Conservation (phyloP, 2,797 vertebrate species). For the Gymnopithys bicolor region DNA sequence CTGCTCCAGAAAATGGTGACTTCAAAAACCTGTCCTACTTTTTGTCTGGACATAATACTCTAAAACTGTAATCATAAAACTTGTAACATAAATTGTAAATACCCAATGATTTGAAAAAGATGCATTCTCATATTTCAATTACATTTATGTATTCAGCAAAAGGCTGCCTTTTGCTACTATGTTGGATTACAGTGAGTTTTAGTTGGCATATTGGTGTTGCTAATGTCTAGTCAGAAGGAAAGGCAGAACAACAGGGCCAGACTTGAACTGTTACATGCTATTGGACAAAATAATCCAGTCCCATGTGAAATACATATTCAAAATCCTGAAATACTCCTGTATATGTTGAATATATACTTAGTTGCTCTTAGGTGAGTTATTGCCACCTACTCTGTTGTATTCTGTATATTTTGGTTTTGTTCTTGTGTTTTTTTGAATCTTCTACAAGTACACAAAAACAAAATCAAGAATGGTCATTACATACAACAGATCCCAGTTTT, state of each 20-base stretch:
- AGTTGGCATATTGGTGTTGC: background rate
- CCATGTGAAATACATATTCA: background rate
- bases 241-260: background rate
- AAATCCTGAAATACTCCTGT: background rate
- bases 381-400: background rate
- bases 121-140: background rate
- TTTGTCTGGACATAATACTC: background rate
- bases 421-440: background rate
- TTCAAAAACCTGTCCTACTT: background rate
- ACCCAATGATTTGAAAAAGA: background rate
- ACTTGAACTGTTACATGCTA: background rate
- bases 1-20: background rate
- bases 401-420: background rate
- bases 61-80: background rate
- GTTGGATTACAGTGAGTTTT: background rate
- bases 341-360: background rate
- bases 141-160: background rate
- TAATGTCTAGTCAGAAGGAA: background rate
- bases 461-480: background rate
- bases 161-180: background rate
- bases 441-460: background rate
- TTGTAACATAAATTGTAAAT: background rate
- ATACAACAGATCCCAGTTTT: background rate
- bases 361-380: background rate
- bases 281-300: background rate